These are phyloP conservation scores for Styela plicata DNA, from an alignment of 23 tunicate genomes.

Conservation along the genomic window DNA sequence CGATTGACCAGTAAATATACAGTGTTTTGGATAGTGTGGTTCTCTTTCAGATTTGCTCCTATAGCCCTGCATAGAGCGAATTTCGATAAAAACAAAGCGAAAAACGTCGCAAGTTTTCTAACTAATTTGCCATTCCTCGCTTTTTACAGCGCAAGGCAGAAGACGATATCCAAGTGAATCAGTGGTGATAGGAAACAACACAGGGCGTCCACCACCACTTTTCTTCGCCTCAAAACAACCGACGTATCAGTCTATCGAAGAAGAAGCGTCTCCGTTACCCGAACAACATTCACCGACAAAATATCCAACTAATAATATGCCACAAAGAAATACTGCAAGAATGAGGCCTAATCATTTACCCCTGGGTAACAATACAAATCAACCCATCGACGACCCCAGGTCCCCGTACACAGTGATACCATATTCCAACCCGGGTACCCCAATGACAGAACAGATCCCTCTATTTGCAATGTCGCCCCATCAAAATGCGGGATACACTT, in stretches of 20 bases:
- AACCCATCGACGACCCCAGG: not conserved
- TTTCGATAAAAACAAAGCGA: no score
- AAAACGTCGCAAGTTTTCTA: no score
- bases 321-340: not conserved
- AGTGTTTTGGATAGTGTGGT: no score
- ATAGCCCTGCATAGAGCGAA: no score
- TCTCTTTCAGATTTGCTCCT: no score
- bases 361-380: not conserved
- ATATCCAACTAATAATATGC: slow-evolving; percentile 14
- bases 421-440: not conserved
- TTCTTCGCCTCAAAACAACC: slow-evolving; percentile 12
- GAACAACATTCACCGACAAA: slow-evolving; percentile 13
- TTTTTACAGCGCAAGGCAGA: slow-evolving; percentile 13
- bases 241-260: slow-evolving; percentile 20
- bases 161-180: slow-evolving; percentile 23
- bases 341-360: slow-evolving; percentile 19
- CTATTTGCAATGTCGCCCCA: not conserved
- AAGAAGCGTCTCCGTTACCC: slow-evolving; percentile 13
- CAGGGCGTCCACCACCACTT: slow-evolving; percentile 1
- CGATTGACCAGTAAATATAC: no score
- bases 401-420: not conserved
- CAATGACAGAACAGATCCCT: slow-evolving; percentile 3
- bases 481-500: not conserved
- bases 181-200: not conserved
- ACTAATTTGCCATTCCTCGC: no score